Percentiles rank a stretch among this genome's conserved stretches.
These are phyloP conservation scores for Drosophila albomicans DNA, from an alignment of 1,140 invertebrate genomes.

Conservation along the genomic window DNA sequence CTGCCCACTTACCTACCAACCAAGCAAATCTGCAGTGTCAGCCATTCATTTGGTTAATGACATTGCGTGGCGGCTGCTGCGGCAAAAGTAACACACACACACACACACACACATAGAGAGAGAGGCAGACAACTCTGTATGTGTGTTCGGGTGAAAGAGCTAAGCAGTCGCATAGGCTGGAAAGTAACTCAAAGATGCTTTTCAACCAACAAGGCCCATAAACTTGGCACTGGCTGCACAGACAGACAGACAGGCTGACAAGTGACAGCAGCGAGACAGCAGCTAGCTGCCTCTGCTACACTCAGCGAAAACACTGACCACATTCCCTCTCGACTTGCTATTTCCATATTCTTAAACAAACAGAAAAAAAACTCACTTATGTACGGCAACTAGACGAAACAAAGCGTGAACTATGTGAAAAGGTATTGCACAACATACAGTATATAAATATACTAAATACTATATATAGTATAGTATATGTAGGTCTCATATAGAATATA, in stretches of 20 bases:
- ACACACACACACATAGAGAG: conserved; percentile 7
- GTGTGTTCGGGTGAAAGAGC: conserved; percentile 3
- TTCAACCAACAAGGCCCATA: conserved; percentile 57
- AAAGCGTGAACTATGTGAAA: too few species aligned
- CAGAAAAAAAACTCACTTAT: too few species aligned
- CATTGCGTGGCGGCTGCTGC: conserved; percentile 78
- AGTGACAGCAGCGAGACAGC: conserved; percentile 24
- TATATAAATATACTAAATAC: too few species aligned
- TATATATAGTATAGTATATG: too few species aligned
- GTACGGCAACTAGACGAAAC: too few species aligned
- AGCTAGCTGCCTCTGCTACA: conserved; percentile 5
- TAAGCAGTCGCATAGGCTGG: conserved; percentile 17
- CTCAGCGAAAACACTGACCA: conserved; percentile 9
- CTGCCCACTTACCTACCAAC: conserved; percentile 9
- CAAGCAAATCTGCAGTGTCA: conserved; percentile 75
- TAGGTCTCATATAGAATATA: too few species aligned
- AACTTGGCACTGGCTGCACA: conserved; percentile 47
- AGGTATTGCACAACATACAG: too few species aligned
- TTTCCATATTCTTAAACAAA: too few species aligned
- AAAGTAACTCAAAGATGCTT: conserved; percentile 71
- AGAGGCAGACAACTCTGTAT: conserved; percentile 11
- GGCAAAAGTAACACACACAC: conserved; percentile 68
- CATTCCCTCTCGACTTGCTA: too few species aligned
- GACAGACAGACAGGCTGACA: conserved; percentile 19
- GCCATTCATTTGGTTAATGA: conserved; percentile 82